phyloP scores from a whole-genome alignment of 2,888 invertebrate species.

The Aphodius granarius region DNA sequence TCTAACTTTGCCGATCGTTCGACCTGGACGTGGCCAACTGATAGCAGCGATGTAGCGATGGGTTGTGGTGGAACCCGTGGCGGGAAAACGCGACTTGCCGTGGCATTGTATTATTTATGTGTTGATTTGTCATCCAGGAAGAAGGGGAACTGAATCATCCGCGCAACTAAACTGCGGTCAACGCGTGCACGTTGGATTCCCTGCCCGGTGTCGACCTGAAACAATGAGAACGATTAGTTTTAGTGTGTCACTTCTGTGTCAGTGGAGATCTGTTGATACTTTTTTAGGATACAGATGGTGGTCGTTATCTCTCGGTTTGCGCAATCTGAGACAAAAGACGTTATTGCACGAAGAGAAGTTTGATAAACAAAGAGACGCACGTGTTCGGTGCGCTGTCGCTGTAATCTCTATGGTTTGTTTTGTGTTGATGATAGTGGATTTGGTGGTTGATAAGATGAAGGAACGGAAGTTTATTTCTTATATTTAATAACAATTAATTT shows the following conservation, averaged over 20 bases:
- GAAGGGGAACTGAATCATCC: constrained; percentile 16
- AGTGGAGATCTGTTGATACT: background rate
- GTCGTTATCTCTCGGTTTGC: background rate
- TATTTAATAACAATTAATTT: background rate
- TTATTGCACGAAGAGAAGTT: background rate
- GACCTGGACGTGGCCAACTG: constrained; percentile 8
- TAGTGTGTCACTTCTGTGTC: background rate
- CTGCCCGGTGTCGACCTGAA: background rate
- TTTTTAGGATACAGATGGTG: background rate
- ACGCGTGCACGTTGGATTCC: background rate
- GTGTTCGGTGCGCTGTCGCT: background rate
- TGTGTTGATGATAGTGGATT: background rate
- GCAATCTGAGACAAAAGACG: background rate
- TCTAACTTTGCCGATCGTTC: background rate
- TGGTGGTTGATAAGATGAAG: background rate
- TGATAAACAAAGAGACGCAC: background rate
- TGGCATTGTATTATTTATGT: constrained; percentile 8
- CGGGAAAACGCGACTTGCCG: constrained; percentile 9
- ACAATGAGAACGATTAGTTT: background rate
- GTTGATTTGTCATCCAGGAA: constrained; percentile 20
- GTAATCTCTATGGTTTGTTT: background rate
- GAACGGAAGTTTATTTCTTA: background rate
- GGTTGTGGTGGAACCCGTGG: constrained; percentile 12
- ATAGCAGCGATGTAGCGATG: background rate
- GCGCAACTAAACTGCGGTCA: background rate